phyloP scores from a whole-genome alignment of 30 jellyfish, hydroid and myxozoan species.

The Euphysa ruthae region DNA sequence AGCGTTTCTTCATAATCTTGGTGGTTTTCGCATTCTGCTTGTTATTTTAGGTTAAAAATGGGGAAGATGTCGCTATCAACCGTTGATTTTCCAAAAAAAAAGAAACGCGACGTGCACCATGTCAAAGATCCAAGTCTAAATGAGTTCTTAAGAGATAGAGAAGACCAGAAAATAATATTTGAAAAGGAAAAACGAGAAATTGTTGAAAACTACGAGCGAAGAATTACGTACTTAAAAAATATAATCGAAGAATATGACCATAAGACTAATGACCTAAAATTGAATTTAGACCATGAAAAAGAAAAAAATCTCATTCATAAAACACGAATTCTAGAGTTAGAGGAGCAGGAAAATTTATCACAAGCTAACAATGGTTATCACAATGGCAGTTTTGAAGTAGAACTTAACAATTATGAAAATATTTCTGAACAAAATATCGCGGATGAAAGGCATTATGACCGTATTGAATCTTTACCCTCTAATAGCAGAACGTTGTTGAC shows the following conservation, averaged over 20 bases:
- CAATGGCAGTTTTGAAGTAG: too few relatives aligned
- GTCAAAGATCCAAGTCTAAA: too few relatives aligned
- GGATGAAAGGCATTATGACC: not conserved
- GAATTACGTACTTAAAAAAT: slow-evolving; percentile 9
- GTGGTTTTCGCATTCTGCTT: too few relatives aligned
- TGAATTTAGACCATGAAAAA: not conserved
- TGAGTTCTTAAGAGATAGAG: too few relatives aligned
- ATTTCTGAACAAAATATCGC: too few relatives aligned
- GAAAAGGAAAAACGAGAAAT: slow-evolving; percentile 14
- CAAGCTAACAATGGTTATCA: not conserved
- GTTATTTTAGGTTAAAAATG: too few relatives aligned
- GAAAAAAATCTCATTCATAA: slow-evolving; percentile 14
- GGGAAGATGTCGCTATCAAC: too few relatives aligned
- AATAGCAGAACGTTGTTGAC: too few relatives aligned
- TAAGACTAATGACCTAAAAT: not conserved
- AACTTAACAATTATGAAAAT: not conserved
- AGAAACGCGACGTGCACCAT: too few relatives aligned
- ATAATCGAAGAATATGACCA: slow-evolving; percentile 22
- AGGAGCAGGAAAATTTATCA: not conserved
- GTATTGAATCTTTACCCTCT: not conserved
- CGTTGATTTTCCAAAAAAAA: too few relatives aligned
- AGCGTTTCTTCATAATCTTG: too few relatives aligned
- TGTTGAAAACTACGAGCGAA: slow-evolving; percentile 25
- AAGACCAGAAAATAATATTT: not conserved
- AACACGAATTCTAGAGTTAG: slow-evolving; percentile 13